Evolutionary conservation across 1,140 invertebrate genomes (phyloP), one percentile per base, ranked within the genome.

Genomic region (Pygmarrhopalites habei): DNA sequence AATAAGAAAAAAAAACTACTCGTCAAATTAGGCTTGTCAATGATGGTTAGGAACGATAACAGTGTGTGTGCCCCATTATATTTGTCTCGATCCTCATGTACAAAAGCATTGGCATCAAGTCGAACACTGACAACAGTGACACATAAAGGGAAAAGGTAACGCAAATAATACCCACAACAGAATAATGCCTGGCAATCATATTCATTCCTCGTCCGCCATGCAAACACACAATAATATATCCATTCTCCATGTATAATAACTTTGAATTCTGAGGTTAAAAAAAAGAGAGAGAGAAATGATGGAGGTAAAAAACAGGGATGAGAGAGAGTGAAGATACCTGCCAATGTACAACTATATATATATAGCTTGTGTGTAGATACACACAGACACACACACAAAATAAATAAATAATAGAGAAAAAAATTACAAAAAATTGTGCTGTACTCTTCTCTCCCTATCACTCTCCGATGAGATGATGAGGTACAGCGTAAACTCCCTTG

Each of bases 111-210:
- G 44, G 23, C 49, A 23, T 14, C 10, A n/a, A 14, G 49, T 28
- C 10, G 7, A 52, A 19, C 4, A 52, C 4, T 2, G 49, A 2
- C 2, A 26, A 56, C 53, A 56, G 53, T 56, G 53, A 35, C 53
- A 56, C 53, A 41, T 56, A 41, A 41, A 35, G 26, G 10, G 19
- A 21, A 30, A 56, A 56, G 23, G 12, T 41, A 41, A 35, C 53
- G 30, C 35, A 41, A 56, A 39, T 56, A 56, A 56, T 56, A 56
- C 30, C 49, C 49, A 52, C 49, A 56, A 56, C 53, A 56, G 26
- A 21, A 52, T 52, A 28, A 47, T 47, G 23, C 44, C 25, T 15
- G 25, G 25, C 7, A 25, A 52, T 52, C 49, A 14, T 23, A 52
- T 26, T 28, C 23, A 28, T 52, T 28, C 28, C 14, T 26, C 5